Evolutionary conservation across 2,113 vertebrate genomes (phyloP).

Genomic region (Passer domesticus): DNA sequence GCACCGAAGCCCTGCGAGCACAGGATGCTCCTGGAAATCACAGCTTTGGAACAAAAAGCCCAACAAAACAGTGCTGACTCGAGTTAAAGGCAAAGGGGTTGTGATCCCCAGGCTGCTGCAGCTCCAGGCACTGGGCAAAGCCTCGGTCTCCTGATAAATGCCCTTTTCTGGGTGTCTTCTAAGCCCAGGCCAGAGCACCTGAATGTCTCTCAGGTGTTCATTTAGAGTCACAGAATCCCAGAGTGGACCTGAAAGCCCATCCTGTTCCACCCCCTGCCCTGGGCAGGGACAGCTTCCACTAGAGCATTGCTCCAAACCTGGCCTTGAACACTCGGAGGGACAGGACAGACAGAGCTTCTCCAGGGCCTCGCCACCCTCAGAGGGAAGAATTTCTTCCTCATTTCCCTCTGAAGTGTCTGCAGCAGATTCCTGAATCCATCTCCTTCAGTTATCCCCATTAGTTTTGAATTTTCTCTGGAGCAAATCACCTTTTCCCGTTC

Average conservation of each 20-base stretch:
- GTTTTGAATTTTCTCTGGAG: neutral
- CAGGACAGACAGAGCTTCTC: neutral
- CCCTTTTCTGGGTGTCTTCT: no score
- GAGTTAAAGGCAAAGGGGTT: neutral
- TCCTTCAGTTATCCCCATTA: neutral
- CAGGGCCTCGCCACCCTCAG: neutral
- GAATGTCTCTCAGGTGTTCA: rapidly evolving
- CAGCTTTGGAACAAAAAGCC: neutral
- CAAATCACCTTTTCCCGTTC: neutral
- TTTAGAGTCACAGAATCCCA: neutral
- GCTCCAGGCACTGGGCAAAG: neutral
- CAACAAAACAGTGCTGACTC: neutral
- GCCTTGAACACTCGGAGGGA: neutral
- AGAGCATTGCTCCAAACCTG: neutral
- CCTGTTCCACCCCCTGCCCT: neutral
- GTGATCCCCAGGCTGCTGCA: neutral
- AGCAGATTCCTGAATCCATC: neutral
- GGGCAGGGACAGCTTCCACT: neutral
- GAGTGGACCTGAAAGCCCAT: neutral
- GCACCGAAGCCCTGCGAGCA: rapidly evolving
- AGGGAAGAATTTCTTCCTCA: neutral
- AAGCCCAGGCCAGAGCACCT: rapidly evolving
- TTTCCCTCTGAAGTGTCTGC: neutral
- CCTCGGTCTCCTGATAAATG: rapidly evolving
- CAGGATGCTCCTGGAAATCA: slow-evolving; percentile 1